Evolutionary conservation across 2,888 invertebrate genomes (phyloP).

Genomic region (Epinotia nisella): DNA sequence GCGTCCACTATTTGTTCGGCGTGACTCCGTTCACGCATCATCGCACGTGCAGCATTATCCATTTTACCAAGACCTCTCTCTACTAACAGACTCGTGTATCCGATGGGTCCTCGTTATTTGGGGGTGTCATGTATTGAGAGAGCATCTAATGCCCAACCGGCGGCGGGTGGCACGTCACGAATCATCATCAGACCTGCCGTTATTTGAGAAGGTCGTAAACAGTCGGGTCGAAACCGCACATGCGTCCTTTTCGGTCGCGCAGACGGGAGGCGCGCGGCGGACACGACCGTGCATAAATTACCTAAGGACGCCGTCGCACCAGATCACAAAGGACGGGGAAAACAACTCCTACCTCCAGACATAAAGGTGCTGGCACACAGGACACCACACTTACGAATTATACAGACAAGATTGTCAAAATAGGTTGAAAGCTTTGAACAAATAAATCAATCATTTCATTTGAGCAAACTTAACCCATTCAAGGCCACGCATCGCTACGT

Average conservation of each 20-base stretch:
- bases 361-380: constrained; percentile 3
- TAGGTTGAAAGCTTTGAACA: not conserved
- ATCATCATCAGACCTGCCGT: constrained; percentile 24
- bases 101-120: constrained; percentile 2
- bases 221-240: not conserved
- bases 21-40: constrained; percentile 42
- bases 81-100: not conserved
- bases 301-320: constrained; percentile 23
- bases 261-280: constrained; percentile 1
- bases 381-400: not conserved
- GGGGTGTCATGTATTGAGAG: constrained; percentile 26
- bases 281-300: constrained; percentile 42
- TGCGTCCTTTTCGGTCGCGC: constrained; percentile 8
- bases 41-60: constrained; percentile 23
- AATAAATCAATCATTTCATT: not conserved
- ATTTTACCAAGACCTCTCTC: constrained; percentile 18
- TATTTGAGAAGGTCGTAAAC: not conserved
- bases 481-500: too few relatives aligned
- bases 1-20: constrained; percentile 38
- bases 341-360: constrained; percentile 17
- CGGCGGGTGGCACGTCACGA: constrained; percentile 42
- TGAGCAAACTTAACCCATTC: not conserved
- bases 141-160: constrained; percentile 36
- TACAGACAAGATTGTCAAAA: not conserved
- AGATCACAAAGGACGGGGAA: constrained; percentile 30